Base-by-base conservation (phyloP, 2,113 vertebrate species). In the rabbit (Oryctolagus cuniculus) region DNA sequence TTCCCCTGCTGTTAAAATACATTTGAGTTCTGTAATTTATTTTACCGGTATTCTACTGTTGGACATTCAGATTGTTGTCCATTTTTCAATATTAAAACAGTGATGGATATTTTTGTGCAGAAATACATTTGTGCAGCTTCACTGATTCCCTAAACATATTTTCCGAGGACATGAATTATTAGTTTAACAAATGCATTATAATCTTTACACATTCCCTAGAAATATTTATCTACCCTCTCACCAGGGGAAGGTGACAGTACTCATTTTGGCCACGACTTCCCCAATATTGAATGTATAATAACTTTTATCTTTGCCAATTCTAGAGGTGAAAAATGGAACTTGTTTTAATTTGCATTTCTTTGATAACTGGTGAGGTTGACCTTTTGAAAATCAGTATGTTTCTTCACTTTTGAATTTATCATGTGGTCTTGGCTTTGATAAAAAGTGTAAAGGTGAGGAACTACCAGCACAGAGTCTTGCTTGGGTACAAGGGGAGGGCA, bases 311-410 rank as follows among this genome's bases (percentile, higher is more conserved):
- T 85, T 44, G 81, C 72, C 94, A 89, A 1, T 84, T 63, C 79
- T 6, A 64, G 16, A 87, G 70, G 83, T 77, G 36, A 74, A 86
- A 95, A 79, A 25, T 67, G 72, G 38, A 89, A 31, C 82, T 80
- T 85, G 70, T 74, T 94, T 90, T 79, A 44, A 95, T 96, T 94
- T 95, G 74, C 70, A 87, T 97, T 95, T 95, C 49, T 80, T 85
- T 93, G 64, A 92, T 95, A 96, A 81, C 17, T 13, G 90, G 61
- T 86, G 79, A 96, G 79, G 72, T 12, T 96, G 94, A 96, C 95
- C 95, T 97, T 97, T 97, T 82, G 83, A 92, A 95, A 96, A 86
- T 87, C 89, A 91, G 93, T 91, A 6, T 55, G 51, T 94, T 95
- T 89, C 74, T 89, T 91, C 70, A 55, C 87, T 61, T 64, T 44